Base-by-base conservation (phyloP, 92 coral and sea anemone species). In the Phenganax stokvisi region DNA sequence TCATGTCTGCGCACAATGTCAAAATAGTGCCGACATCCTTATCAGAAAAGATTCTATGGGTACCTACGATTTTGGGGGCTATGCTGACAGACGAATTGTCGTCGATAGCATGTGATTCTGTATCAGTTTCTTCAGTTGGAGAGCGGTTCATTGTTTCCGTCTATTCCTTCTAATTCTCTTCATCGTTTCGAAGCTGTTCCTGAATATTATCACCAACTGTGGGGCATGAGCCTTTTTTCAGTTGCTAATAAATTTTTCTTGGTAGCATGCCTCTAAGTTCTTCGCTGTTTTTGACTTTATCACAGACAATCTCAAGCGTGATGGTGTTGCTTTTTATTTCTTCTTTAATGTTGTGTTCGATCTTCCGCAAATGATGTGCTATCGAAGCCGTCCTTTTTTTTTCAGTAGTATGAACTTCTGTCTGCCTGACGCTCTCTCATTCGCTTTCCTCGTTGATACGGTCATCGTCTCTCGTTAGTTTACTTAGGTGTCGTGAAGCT, bases 21-120 rank as follows among this genome's bases (percentile, higher is more conserved):
- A 17, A 17, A 69, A 69, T 29, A 5, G 74, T 54, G 29, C 47
- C 17, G 29, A 75, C 16, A 7, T 75, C 63, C 59, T 65, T 12
- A 6, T 75, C 80, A 4, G 64, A 55, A 55, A 75, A 8, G 27
- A 75, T 12, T 17, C 64, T 75, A 65, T 44, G 2, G 37, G 30
- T 16, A 28, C 31, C 56, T 75, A 54, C 80, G 54, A 65, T 75
- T 12, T 63, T 63, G 54, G 80, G 62, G 12, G 56, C 64, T 6
- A 75, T 75, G 6, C 80, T 12, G 56, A 75, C 59, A 55, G 80
- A 55, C 56, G 65, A 56, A 29, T 53, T 44, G 13, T 75, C 65
- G 15, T 55, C 31, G 58, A 10, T 17, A n/a, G n/a, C n/a, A n/a
- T n/a, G n/a, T n/a, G n/a, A n/a, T n/a, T n/a, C n/a, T n/a, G n/a